These are phyloP conservation scores for Cepaea hortensis DNA, from an alignment of 2,888 invertebrate genomes.

Conservation along the genomic window DNA sequence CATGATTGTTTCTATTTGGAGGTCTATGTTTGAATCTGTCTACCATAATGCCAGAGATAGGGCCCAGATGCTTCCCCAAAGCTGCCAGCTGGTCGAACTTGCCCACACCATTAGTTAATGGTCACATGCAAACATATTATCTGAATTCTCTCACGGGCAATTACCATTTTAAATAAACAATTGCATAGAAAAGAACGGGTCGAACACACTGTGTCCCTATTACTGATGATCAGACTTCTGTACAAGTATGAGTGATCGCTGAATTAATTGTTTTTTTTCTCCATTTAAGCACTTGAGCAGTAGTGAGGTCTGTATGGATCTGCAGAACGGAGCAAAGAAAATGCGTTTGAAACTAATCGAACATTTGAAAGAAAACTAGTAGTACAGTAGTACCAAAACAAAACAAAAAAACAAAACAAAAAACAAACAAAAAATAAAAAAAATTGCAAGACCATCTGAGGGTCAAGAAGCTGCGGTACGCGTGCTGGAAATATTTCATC, in stretches of 20 bases:
- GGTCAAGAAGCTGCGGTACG: slow-evolving; percentile 61
- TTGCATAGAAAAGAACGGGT: background rate
- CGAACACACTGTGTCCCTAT: slow-evolving; percentile 33
- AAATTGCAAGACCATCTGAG: slow-evolving; percentile 74
- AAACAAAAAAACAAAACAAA: no score
- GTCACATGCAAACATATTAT: no score
- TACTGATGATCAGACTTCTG: slow-evolving; percentile 22
- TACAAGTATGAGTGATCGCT: background rate
- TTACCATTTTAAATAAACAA: no score
- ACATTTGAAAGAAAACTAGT: slow-evolving; percentile 76
- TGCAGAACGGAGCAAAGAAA: slow-evolving; percentile 64
- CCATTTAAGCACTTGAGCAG: background rate
- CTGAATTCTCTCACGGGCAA: no score
- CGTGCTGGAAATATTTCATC: slow-evolving; percentile 7
- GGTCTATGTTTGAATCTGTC: no score
- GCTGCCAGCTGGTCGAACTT: no score
- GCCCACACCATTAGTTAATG: no score
- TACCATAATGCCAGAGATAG: no score
- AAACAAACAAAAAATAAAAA: slow-evolving; percentile 65
- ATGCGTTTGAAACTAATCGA: slow-evolving; percentile 72
- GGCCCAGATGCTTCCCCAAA: no score
- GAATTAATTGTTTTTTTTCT: background rate
- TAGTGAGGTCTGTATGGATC: slow-evolving; percentile 41
- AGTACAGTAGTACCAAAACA: slow-evolving; percentile 61
- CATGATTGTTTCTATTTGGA: no score